Base-by-base conservation (phyloP, 2,797 vertebrate genomes). In the Limosa lapponica region DNA sequence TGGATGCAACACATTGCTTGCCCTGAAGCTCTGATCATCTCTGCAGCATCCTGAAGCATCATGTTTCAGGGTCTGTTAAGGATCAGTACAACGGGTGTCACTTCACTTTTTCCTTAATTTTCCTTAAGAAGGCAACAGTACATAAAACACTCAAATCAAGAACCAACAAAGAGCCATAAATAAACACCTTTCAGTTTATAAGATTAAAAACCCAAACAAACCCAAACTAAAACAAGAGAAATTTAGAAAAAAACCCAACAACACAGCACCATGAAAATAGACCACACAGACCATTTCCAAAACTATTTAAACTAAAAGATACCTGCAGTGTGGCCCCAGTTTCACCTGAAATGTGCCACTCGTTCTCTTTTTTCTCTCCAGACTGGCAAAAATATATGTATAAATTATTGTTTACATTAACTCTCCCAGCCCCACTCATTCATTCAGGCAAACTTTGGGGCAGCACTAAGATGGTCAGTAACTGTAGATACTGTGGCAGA, bases 221-320 rank as follows among this genome's bases (percentile, higher is more conserved):
- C 49, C 49, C 49, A 90, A 57, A 52, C 6, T 6, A 37, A 30
- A 48, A 16, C 13, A 48, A 44, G 30, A n/a, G 6, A 72, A 37
- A 8, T 64, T 8, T 34, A 30, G 22, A 46, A 34, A 49, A 34
- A 5, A 0, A 0, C 7, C 12, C 46, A 32, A 8, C 7, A 65
- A 57, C 7, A 37, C 5, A 69, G 13, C 7, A 46, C 8, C 8
- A 59, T 32, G 18, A 19, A 27, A 44, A 75, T 54, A 6, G 6
- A 0, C 1, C 10, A 58, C 32, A 59, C 4, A 64, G 11, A 41
- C 8, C 6, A 69, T 61, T 75, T 91, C 28, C 27, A 62, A 57
- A 73, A 39, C 65, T 30, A 78, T 94, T 89, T 87, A 69, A 94
- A 86, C 39, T 75, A 65, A 81, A 54, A 83, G 20, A 44, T 55